Conservation (phyloP, 2,888 invertebrate genomes). For the Homarus gammarus region DNA sequence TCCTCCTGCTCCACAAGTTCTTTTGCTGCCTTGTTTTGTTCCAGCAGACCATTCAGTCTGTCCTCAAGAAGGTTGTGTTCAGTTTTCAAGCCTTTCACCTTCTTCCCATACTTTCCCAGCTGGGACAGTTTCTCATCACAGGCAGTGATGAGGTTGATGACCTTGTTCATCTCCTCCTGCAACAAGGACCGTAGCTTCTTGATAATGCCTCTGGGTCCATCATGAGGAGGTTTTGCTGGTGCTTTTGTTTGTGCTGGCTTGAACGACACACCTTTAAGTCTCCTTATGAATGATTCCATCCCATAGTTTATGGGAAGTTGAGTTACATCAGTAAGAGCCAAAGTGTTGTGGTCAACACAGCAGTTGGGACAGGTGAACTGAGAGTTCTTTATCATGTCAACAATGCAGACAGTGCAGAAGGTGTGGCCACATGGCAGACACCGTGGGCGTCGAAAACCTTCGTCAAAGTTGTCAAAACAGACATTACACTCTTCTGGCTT, state of each 20-base stretch:
- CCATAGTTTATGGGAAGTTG: neutral
- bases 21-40: constrained; percentile 13
- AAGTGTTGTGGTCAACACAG: no score
- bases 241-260: neutral
- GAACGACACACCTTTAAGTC: neutral
- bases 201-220: neutral
- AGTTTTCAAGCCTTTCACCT: neutral
- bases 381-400: no score
- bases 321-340: no score
- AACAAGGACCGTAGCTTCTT: neutral
- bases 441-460: no score
- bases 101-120: neutral
- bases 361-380: no score
- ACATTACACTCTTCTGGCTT: no score
- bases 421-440: no score
- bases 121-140: constrained; percentile 10
- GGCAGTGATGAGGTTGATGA: neutral
- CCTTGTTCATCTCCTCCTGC: neutral
- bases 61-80: no score
- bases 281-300: neutral
- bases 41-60: neutral
- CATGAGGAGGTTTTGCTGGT: neutral
- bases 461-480: no score
- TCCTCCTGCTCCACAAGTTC: constrained; percentile 2
- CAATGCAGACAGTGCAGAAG: no score